Conservation (phyloP, 2,113 vertebrate species). For the Boleophthalmus pectinirostris region DNA sequence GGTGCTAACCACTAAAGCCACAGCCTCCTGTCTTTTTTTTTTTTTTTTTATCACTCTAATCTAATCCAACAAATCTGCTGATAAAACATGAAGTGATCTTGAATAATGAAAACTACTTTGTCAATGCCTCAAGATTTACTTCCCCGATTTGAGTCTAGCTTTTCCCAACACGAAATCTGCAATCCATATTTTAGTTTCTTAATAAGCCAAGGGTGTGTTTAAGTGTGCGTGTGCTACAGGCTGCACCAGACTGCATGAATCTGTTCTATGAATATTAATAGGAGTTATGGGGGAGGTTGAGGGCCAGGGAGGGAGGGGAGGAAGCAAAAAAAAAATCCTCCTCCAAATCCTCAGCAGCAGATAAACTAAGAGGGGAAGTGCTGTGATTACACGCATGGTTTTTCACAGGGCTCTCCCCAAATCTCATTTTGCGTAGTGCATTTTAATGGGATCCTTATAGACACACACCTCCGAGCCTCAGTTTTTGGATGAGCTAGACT, state of each 20-base stretch:
- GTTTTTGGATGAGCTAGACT: conserved; percentile 40
- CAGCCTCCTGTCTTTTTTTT: too few species aligned
- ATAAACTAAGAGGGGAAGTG: conserved; percentile 76
- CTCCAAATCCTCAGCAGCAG: conserved; percentile 70
- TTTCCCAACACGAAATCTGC: conserved; percentile 49
- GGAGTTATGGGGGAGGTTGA: conserved; percentile 53
- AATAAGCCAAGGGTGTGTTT: conserved; percentile 53
- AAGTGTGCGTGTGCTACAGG: conserved; percentile 58
- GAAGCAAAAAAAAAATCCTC: conserved; percentile 51
- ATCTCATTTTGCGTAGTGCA: conserved; percentile 80
- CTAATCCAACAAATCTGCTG: too few species aligned
- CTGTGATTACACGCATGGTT: conserved; percentile 80
- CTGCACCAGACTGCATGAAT: conserved; percentile 66
- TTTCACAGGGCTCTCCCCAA: conserved; percentile 75
- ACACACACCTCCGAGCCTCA: conserved; percentile 55
- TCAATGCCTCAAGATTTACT: neutral
- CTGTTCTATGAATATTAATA: conserved; percentile 81
- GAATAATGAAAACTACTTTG: neutral
- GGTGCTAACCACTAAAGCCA: too few species aligned
- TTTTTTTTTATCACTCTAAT: too few species aligned
- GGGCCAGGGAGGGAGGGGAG: conserved; percentile 45
- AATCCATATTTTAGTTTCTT: conserved; percentile 52
- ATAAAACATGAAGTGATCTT: neutral
- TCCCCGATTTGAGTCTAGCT: conserved; percentile 30
- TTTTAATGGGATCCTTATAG: conserved; percentile 73